phyloP scores from a whole-genome alignment of 2,797 vertebrate species.

The Graptemys geographica region DNA sequence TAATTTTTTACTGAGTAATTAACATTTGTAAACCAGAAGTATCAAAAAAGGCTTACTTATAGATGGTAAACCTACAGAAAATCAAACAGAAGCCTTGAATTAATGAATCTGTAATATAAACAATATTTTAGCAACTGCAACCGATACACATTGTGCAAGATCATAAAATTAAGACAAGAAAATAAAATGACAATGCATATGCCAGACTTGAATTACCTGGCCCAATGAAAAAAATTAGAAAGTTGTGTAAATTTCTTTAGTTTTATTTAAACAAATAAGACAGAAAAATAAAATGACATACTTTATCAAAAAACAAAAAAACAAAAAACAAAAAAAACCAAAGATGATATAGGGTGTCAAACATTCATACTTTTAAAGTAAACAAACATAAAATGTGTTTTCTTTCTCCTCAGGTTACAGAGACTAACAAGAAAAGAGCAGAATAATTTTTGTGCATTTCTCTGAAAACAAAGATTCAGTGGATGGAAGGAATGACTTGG shows the following conservation, averaged over 20 bases:
- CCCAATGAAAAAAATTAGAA: slow-evolving; percentile 21
- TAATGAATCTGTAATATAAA: background rate
- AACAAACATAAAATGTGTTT: slow-evolving; percentile 47
- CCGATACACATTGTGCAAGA: slow-evolving; percentile 4
- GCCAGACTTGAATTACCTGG: background rate
- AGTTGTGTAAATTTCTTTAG: background rate
- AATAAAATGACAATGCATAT: background rate
- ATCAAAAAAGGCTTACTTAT: background rate
- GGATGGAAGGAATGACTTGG: slow-evolving; percentile 70
- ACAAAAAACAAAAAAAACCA: background rate
- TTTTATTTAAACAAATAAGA: slow-evolving; percentile 36
- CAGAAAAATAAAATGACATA: slow-evolving; percentile 5
- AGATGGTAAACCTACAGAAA: background rate
- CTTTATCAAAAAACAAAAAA: slow-evolving; percentile 8
- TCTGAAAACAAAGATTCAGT: slow-evolving; percentile 79
- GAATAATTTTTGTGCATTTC: slow-evolving; percentile 76
- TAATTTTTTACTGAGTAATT: background rate
- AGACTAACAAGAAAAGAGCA: slow-evolving; percentile 74
- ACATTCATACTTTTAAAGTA: slow-evolving; percentile 7
- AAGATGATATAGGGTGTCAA: background rate
- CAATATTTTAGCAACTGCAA: background rate
- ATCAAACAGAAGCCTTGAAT: background rate
- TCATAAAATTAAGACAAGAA: background rate
- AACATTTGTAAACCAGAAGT: background rate
- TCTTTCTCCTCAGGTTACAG: slow-evolving; percentile 82